phyloP scores from a whole-genome alignment of 1,140 invertebrate species.

The Drosophila ananassae region DNA sequence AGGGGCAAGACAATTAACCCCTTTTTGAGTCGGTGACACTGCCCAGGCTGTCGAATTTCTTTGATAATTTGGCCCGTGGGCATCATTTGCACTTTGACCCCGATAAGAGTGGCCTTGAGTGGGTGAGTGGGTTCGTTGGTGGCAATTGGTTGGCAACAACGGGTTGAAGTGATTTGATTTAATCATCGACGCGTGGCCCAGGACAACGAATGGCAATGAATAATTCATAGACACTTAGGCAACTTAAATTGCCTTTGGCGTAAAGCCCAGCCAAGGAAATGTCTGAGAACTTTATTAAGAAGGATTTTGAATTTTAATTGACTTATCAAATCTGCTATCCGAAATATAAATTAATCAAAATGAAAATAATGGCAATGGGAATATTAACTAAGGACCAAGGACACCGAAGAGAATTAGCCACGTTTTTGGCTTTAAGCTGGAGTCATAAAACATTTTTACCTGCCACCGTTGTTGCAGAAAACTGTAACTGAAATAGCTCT shows the following conservation, averaged over 20 bases:
- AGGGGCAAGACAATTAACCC: conserved; percentile 45
- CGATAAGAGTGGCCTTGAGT: conserved; percentile 27
- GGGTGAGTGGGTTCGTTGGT: background rate
- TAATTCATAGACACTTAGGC: conserved; percentile 49
- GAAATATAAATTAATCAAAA: conserved; percentile 8
- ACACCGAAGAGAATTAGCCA: background rate
- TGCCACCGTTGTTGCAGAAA: conserved; percentile 16
- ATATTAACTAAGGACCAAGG: background rate
- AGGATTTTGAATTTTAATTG: conserved; percentile 46
- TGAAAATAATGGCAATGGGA: background rate
- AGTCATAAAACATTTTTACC: conserved; percentile 53
- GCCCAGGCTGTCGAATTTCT: conserved; percentile 18
- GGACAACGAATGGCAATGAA: conserved; percentile 56
- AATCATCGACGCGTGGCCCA: conserved; percentile 61
- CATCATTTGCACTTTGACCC: conserved; percentile 30
- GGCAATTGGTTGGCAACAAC: conserved; percentile 12
- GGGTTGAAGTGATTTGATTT: conserved; percentile 62
- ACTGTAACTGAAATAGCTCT: conserved; percentile 44
- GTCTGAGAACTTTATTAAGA: conserved; percentile 30
- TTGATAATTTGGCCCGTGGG: conserved; percentile 30
- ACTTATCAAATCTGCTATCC: conserved; percentile 36
- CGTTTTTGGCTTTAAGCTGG: background rate
- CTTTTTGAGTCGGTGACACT: conserved; percentile 24
- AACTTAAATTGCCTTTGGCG: conserved; percentile 31
- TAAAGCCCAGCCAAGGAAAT: background rate